A percentile compares a stretch with the other conserved stretches of the same genome.
Conservation (phyloP, 2,888 invertebrate genomes). For the Watsonalla binaria region DNA sequence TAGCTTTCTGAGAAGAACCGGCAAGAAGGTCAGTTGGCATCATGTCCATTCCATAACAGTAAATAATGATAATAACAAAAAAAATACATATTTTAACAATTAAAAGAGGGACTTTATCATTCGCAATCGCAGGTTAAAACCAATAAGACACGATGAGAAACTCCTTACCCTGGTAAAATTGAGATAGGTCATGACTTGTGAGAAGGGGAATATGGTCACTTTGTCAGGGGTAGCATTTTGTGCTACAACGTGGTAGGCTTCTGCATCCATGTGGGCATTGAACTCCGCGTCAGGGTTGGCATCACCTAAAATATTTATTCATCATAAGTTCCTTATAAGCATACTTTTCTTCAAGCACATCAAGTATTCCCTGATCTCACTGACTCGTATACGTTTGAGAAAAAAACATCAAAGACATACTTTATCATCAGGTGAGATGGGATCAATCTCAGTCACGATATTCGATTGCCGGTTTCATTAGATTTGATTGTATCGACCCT, state of each 20-base stretch:
- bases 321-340: not conserved
- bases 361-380: too few relatives aligned
- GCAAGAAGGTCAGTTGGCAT: too few relatives aligned
- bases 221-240: slow-evolving; percentile 48
- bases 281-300: slow-evolving; percentile 44
- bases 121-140: not conserved
- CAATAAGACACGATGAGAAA: not conserved
- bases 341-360: not conserved
- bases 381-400: too few relatives aligned
- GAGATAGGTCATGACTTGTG: slow-evolving; percentile 36
- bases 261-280: slow-evolving; percentile 58
- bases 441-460: too few relatives aligned
- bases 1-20: too few relatives aligned
- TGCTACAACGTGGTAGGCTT: slow-evolving; percentile 52
- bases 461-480: too few relatives aligned
- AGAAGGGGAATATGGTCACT: slow-evolving; percentile 57
- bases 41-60: too few relatives aligned
- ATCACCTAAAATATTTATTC: slow-evolving; percentile 31
- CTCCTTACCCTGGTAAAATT: slow-evolving; percentile 40
- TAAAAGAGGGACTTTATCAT: not conserved
- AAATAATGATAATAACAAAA: too few relatives aligned
- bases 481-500: too few relatives aligned
- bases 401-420: too few relatives aligned
- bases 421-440: too few relatives aligned
- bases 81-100: too few relatives aligned